A percentile compares a stretch with the other conserved stretches of the same genome.
These are phyloP conservation scores for Caenorhabditis sp. DNA, from an alignment of 2,888 invertebrate species.

Conservation along the genomic window DNA sequence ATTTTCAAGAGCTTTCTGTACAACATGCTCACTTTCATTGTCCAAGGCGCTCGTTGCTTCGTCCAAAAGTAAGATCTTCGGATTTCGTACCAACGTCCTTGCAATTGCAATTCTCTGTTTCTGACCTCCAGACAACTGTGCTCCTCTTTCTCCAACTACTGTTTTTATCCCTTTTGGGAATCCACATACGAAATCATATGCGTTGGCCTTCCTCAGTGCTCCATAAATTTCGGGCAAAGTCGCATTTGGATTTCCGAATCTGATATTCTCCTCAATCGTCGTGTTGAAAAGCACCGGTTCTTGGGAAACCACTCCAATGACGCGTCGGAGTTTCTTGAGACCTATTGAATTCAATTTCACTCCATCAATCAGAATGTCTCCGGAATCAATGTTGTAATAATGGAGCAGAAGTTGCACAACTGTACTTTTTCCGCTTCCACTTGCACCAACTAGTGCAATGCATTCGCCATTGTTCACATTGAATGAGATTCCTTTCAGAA, in stretches of 20 bases:
- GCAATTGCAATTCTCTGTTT: constrained; percentile 73
- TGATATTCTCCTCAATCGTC: constrained; percentile 81
- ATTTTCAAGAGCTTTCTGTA: constrained; percentile 82
- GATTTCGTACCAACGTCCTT: constrained; percentile 57
- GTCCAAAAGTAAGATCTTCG: constrained; percentile 57
- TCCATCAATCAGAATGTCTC: constrained; percentile 80
- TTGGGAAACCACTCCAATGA: constrained; percentile 79
- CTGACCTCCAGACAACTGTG: constrained; percentile 80
- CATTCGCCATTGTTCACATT: constrained; percentile 66
- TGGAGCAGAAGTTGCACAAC: constrained; percentile 66
- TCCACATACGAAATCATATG: constrained; percentile 79
- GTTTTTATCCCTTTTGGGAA: constrained; percentile 80
- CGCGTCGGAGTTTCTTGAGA: constrained; percentile 80
- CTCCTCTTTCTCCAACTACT: constrained; percentile 80
- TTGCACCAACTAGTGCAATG: constrained; percentile 69
- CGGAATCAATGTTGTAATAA: constrained; percentile 61
- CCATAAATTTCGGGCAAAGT: constrained; percentile 62
- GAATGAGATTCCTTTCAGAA: constrained; percentile 68
- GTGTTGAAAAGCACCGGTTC: constrained; percentile 84
- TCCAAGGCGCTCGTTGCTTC: constrained; percentile 67
- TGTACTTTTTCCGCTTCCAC: constrained; percentile 72
- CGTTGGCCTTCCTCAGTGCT: constrained; percentile 80
- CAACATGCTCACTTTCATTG: constrained; percentile 68
- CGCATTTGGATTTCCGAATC: constrained; percentile 75
- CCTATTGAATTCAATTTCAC: constrained; percentile 80